Evolutionary conservation across 2,113 vertebrate genomes (phyloP).

Genomic region (Charadrius vociferus): DNA sequence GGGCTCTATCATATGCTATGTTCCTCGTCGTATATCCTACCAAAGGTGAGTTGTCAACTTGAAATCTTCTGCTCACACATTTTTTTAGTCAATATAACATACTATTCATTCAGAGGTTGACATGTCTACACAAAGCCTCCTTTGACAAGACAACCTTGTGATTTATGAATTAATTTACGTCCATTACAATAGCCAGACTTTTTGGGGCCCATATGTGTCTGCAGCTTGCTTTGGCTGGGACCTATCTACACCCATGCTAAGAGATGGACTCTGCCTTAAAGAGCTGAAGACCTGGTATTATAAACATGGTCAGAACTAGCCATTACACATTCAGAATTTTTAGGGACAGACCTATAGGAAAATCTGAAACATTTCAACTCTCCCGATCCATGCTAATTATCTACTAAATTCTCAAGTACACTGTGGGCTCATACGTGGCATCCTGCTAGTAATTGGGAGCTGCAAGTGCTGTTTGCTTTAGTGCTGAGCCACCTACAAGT

Average conservation of each 20-base stretch:
- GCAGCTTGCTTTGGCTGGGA: neutral
- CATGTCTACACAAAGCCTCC: neutral
- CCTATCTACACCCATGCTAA: neutral
- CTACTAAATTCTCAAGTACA: slow-evolving; percentile 1
- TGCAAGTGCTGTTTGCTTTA: neutral
- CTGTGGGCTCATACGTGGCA: neutral
- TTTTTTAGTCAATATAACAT: neutral
- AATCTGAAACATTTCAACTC: neutral
- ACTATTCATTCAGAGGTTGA: neutral
- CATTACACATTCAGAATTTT: neutral
- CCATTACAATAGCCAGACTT: neutral
- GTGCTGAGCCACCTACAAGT: slow-evolving; percentile 30
- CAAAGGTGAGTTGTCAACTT: neutral
- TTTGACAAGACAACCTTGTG: neutral
- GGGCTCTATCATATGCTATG: neutral
- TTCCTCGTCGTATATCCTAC: neutral
- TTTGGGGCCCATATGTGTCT: neutral
- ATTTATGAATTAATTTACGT: neutral
- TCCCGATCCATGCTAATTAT: neutral
- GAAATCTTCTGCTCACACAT: neutral
- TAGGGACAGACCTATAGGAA: neutral
- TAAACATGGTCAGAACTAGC: neutral
- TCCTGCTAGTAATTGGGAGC: neutral
- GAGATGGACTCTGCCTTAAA: neutral
- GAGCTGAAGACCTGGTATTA: neutral